Base-by-base conservation (phyloP, 2,113 vertebrate genomes). In the Strigops habroptila region DNA sequence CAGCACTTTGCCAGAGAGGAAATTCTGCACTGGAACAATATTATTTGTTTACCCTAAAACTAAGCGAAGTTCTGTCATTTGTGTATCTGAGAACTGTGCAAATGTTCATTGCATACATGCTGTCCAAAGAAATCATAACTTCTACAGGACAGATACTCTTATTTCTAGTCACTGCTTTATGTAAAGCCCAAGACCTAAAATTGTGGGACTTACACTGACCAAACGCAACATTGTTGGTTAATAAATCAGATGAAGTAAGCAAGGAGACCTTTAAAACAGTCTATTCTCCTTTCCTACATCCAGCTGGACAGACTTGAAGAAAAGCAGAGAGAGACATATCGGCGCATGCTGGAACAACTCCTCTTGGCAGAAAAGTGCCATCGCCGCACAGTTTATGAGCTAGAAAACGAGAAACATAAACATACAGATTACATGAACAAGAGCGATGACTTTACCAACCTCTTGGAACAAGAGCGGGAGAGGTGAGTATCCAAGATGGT, bases 261-360 rank as follows among this genome's bases (percentile, higher is more conserved):
- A 95, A 91, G 53, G 37, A 89, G 43, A 48, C 46, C 31, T 89
- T 86, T 87, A 57, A 96, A 91, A 33, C 33, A 39, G 25, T 25
- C 68, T 87, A 14, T 94, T 93, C 84, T 97, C 43, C 59, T 53
- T 77, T 95, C 93, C 86, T 91, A 37, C 92, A 84, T 55, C 52
- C 96, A 99, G 99, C 96, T 99, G 98, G 99, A 99, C 94, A 98
- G 98, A 78, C 98, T 99, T 82, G 99, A 99, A 97, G 98, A 99
- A 82, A 99, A 99, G 87, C 99, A 99, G 97, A 98, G 94, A 35
- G 99, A 99, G 96, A 99, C 99, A 0, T 99, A 99, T 95, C 98
- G 99, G 65, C 98, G 99, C 81, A 99, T 99, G 99, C 88, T 99
- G 81, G 99, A 99, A 92, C 99, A 99, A 98, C 98, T 99, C 86